Conservation (phyloP, 2,888 invertebrate genomes). For the Branchellion lobata region DNA sequence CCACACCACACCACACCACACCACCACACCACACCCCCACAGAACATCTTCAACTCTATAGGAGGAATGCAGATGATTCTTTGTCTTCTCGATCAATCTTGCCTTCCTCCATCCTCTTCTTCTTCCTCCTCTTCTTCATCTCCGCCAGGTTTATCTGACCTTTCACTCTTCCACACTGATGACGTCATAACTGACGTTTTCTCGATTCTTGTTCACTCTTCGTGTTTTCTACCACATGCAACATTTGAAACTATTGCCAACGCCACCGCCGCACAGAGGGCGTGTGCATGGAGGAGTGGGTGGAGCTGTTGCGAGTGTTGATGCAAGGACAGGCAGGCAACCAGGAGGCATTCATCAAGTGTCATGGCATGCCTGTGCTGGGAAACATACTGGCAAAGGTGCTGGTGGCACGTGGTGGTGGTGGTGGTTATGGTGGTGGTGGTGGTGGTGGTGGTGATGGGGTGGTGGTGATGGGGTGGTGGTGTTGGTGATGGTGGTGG, state of each 20-base stretch:
- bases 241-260: too few species aligned
- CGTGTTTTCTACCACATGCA: too few species aligned
- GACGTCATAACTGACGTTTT: too few species aligned
- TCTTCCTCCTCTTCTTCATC: not conserved
- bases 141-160: not conserved
- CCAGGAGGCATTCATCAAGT: conserved; percentile 67
- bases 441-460: too few species aligned
- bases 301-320: conserved; percentile 19
- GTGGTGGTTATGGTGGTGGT: too few species aligned
- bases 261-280: too few species aligned
- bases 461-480: too few species aligned
- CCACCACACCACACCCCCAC: not conserved
- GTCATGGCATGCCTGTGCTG: conserved; percentile 66
- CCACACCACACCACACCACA: not conserved
- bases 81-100: conserved; percentile 10
- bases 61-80: conserved; percentile 33
- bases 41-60: conserved; percentile 34
- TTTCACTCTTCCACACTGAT: too few species aligned
- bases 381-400: conserved; percentile 67
- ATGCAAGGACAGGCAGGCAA: conserved; percentile 61
- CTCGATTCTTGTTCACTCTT: too few species aligned
- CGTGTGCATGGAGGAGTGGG: not conserved
- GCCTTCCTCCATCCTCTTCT: not conserved
- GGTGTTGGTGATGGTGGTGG: too few species aligned
- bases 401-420: conserved; percentile 21